Evolutionary conservation across 2,888 invertebrate species (phyloP), one percentile per base, ranked within the genome.

Genomic region (Drosophila siamana): DNA sequence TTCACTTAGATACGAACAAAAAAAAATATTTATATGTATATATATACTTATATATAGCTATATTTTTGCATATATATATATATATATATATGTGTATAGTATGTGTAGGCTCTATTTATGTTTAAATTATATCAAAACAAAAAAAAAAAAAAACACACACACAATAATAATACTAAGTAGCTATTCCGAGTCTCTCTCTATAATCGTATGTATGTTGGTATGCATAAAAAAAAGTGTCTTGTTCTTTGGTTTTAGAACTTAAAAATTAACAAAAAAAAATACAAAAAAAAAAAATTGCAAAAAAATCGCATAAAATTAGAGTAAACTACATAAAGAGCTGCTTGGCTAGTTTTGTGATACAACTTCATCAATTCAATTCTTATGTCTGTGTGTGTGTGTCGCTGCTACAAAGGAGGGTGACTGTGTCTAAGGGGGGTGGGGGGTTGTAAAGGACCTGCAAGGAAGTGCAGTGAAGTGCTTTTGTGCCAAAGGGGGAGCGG

Each of bases 221-320:
- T 28, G 13, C 19, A 28, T 51, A 76, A 69, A 79, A 82, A 88
- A 72, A 72, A 68, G 72, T 88, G 47, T 72, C 60, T 66, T 80
- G 87, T 83, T 89, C 89, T 89, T 89, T 89, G 89, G 89, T 89
- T 86, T 89, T 82, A 89, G 82, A 89, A 90, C 86, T 90, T 88
- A 90, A 80, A 80, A 64, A 57, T 78, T 64, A 78, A 75, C 63
- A 78, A 81, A 65, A 69, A 56, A 55, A 50, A 38, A 7, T 33
- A 50, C 51, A 47, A 55, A 80, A 74, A 79, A 74, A 71, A 68
- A 55, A 61, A 51, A 26, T 26, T 26, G 26, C 26, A 81, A 67
- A 69, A 54, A 47, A 52, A 50, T 38, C 8, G 26, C 47, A 57
- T 44, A 47, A 77, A 74, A 79, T 73, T 47, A 28, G 55, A 60